Evolutionary conservation across 2,888 invertebrate species (phyloP), one percentile per base, ranked within the genome.

Genomic region (Griposia aprilina): DNA sequence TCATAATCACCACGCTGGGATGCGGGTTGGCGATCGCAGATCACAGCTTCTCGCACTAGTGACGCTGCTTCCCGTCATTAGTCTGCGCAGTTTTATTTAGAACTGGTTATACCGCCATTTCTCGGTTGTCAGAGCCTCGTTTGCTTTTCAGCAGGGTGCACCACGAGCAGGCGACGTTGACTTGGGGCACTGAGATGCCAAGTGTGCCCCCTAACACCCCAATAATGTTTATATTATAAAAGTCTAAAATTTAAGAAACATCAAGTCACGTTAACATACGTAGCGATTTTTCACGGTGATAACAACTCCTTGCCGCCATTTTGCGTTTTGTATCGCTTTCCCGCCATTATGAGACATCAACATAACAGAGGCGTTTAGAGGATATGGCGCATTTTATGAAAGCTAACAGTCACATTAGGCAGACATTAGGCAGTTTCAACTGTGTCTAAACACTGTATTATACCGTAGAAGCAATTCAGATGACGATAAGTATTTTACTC

Each of bases 211-310:
- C 30, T 36, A 2, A 36, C 30, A 36, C 30, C 30, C 30, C 30
- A 36, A 36, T 36, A 36, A 41, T 5, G 23, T 50, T 48, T 11
- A 55, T 15, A n/a, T n/a, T n/a, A n/a, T n/a, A 62, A n/a, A 7
- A 15, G 13, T 13, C 20, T 30, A n/a, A 20, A 65, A 69, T 62
- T 13, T 50, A 78, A 72, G 45, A 60, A 26, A 66, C 50, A 62
- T 68, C 62, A 48, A 66, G 60, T 26, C 30, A 74, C 62, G 36
- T 68, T 74, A 75, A 57, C 83, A 79, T 73, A 77, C 76, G 81
- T 62, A 73, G 76, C 72, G 70, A 88, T 87, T 87, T 86, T 88
- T 85, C 80, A 87, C 80, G 63, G 60, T 79, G 86, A 88, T 89
- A 87, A 87, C 81, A 81, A 84, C 87, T 84, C 86, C 78, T 60